These are phyloP conservation scores for Callimorpha dominula DNA, from an alignment of 2,888 invertebrate species.

Conservation along the genomic window DNA sequence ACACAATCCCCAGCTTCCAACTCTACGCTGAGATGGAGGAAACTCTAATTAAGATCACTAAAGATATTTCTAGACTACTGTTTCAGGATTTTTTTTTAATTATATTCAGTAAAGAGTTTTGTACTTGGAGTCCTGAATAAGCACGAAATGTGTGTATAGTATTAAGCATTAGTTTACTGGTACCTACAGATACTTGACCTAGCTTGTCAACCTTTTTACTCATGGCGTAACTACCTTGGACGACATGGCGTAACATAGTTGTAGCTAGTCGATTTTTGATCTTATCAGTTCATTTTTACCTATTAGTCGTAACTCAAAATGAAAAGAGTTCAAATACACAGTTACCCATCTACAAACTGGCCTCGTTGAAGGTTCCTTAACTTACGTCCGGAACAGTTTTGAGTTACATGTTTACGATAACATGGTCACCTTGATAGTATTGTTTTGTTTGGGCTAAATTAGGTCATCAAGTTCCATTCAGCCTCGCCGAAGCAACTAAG, in stretches of 20 bases:
- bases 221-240: no score
- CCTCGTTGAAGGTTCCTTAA: background rate
- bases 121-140: background rate
- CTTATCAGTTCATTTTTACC: background rate
- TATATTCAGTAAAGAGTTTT: background rate
- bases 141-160: background rate
- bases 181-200: no score
- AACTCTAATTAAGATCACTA: conserved; percentile 23
- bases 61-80: conserved; percentile 9
- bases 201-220: no score
- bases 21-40: conserved; percentile 4
- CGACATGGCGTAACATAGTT: no score
- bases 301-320: background rate
- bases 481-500: background rate
- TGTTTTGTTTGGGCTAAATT: background rate
- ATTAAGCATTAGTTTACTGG: no score
- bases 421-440: background rate
- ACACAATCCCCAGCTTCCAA: conserved; percentile 29
- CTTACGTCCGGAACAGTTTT: background rate
- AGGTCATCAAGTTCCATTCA: conserved; percentile 6
- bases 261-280: background rate
- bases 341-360: background rate
- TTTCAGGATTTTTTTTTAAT: background rate
- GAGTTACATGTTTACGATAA: background rate
- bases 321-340: background rate